Base-by-base conservation (phyloP, 2,888 invertebrate genomes). In the Rapana venosa region DNA sequence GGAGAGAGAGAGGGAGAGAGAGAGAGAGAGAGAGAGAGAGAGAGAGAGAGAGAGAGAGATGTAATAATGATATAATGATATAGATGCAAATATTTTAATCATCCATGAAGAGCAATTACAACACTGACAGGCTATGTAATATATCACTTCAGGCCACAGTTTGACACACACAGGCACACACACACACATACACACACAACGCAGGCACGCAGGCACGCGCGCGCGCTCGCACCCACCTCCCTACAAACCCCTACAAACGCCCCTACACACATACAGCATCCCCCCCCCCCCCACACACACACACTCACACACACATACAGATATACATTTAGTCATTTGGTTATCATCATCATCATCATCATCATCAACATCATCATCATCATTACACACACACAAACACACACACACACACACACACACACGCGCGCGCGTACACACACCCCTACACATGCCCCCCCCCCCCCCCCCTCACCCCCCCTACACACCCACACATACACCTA, bases 211-310 rank as follows among this genome's bases (percentile, higher is more conserved):
- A 79, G 35, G 35, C 79, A 79, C 79, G 35, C 79, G 35, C 79
- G 35, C 36, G 36, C 81, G 47, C 83, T 47, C 83, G 47, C 83
- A 83, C 83, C 36, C 36, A 83, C 36, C 35, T 36, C 35, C 81
- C 35, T 36, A 81, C 81, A 81, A 35, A 81, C 81, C 35, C 81
- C 35, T 36, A 36, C 81, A 81, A 35, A 77, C 77, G 30, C 77
- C 8, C 77, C n/a, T 30, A 77, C 77, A 77, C 77, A 77, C 32
- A 77, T 32, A 32, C 77, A 77, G 30, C 8, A 11, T 30, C 77
- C n/a, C 77, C n/a, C 77, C n/a, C 77, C n/a, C 77, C n/a, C 77
- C n/a, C 77, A 77, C 77, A 77, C 77, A 77, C 77, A 77, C 77
- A 32, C 77, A 32, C 77, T 32, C 77, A 77, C 77, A 32, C 77